Evolutionary conservation across 2,888 invertebrate genomes (phyloP).

Genomic region (Azorinus chamasolen): DNA sequence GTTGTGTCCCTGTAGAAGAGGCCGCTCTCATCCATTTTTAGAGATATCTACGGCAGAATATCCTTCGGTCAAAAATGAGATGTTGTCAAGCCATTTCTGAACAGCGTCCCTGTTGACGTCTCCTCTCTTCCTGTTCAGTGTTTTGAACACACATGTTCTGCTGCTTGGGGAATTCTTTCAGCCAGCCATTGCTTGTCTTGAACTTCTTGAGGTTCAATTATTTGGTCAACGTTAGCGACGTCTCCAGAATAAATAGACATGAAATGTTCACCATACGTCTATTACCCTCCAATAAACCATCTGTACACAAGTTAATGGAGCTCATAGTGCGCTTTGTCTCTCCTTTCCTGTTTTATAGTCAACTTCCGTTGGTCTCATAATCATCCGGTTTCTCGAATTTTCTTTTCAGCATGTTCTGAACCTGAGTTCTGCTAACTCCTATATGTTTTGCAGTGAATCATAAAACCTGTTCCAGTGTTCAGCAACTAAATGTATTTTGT

Average conservation of each 20-base stretch:
- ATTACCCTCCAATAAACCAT: conserved; percentile 33
- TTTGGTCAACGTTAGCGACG: conserved; percentile 11
- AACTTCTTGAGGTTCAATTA: conserved; percentile 5
- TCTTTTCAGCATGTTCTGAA: too few relatives aligned
- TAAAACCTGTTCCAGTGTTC: too few relatives aligned
- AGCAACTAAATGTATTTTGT: too few relatives aligned
- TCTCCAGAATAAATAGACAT: conserved; percentile 27
- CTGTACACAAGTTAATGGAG: conserved; percentile 14
- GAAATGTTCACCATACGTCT: conserved; percentile 9
- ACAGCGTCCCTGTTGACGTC: conserved; percentile 31
- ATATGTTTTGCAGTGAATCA: too few relatives aligned
- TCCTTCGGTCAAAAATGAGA: conserved; percentile 15
- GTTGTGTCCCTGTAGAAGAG: conserved; percentile 47
- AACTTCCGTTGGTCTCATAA: too few relatives aligned
- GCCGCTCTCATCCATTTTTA: conserved; percentile 62
- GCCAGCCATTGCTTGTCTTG: conserved; percentile 26
- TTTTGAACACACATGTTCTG: conserved; percentile 30
- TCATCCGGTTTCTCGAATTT: too few relatives aligned
- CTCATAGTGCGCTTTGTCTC: conserved; percentile 16
- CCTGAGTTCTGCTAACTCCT: too few relatives aligned
- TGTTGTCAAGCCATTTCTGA: conserved; percentile 27
- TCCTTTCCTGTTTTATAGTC: conserved; percentile 10
- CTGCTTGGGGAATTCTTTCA: conserved; percentile 16
- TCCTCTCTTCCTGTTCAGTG: conserved; percentile 25
- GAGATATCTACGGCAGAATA: conserved; percentile 48